These are phyloP conservation scores for Numenius arquata DNA, from an alignment of 2,113 vertebrate genomes.

Conservation along the genomic window DNA sequence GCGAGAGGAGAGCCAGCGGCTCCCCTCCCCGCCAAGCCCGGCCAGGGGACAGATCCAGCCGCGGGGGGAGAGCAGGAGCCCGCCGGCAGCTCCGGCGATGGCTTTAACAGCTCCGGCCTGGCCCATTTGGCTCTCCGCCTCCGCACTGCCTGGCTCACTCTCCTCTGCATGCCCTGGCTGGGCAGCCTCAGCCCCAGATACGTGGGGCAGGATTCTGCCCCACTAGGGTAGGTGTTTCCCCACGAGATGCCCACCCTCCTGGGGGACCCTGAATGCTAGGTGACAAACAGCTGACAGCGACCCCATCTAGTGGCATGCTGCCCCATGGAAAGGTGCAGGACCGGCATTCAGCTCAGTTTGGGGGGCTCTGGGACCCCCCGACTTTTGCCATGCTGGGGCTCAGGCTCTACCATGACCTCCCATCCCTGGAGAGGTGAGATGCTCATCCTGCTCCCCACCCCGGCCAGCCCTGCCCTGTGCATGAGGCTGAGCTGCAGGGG, in stretches of 20 bases:
- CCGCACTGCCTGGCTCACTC: background rate
- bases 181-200: background rate
- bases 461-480: background rate
- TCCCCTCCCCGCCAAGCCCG: background rate
- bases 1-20: background rate
- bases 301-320: background rate
- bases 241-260: background rate
- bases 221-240: background rate
- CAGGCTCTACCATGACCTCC: background rate
- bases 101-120: constrained; percentile 44
- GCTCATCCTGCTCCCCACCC: background rate
- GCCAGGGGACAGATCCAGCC: background rate
- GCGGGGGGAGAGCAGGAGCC: background rate
- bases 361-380: background rate
- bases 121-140: background rate
- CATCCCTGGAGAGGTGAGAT: background rate
- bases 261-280: background rate
- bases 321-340: background rate
- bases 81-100: background rate
- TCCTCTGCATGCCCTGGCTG: background rate
- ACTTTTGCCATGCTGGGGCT: background rate
- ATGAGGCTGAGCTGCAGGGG: background rate
- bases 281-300: fast-evolving
- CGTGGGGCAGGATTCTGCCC: background rate
- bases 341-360: background rate